Base-by-base conservation (phyloP, 2,888 invertebrate genomes). In the Eupithecia subfuscata region DNA sequence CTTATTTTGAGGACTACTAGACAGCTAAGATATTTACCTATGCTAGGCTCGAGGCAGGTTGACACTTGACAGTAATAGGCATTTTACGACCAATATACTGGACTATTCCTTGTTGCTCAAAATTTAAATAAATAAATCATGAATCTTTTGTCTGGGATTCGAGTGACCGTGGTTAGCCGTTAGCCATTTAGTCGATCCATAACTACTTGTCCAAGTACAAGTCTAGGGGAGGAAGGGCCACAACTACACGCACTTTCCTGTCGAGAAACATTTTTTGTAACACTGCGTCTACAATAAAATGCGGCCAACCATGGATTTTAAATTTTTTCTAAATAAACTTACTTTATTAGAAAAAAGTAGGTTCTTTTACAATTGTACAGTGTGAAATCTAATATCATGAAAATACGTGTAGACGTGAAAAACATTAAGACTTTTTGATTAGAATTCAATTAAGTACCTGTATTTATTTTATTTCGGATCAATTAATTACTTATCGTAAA, bases 171-270 rank as follows among this genome's bases (percentile, higher is more conserved):
- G 25, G 60, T 60, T n/a, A 22, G 37, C 40, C 65, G 18, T n/a
- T 37, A n/a, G n/a, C 68, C 43, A 68, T 68, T 12, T 16, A 45
- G 43, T 6, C 6, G 25, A 40, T 68, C 43, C 40, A 12, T 68
- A 43, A 43, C 37, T 16, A 68, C 67, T 64, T 69, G 71, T n/a
- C n/a, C n/a, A n/a, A n/a, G n/a, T n/a, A n/a, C 74, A 69, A 69
- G 63, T 63, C 22, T 56, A 11, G 64, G 69, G 65, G 48, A 65
- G 60, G 52, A 30, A n/a, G 37, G 67, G 67, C 40, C 67, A 43
- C 71, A 69, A 77, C 16, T 60, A 25, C 60, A 74, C 74, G 70
- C 72, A 75, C 67, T 72, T 25, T 37, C 40, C 22, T 63, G 25
- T 11, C 34, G 63, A 56, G 40, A 70, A 74, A 48, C 45, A 37